Percentiles rank a stretch among this genome's conserved stretches.
These are phyloP conservation scores for Tachysurus fulvidraco DNA, from an alignment of 2,113 vertebrate genomes.

Conservation along the genomic window DNA sequence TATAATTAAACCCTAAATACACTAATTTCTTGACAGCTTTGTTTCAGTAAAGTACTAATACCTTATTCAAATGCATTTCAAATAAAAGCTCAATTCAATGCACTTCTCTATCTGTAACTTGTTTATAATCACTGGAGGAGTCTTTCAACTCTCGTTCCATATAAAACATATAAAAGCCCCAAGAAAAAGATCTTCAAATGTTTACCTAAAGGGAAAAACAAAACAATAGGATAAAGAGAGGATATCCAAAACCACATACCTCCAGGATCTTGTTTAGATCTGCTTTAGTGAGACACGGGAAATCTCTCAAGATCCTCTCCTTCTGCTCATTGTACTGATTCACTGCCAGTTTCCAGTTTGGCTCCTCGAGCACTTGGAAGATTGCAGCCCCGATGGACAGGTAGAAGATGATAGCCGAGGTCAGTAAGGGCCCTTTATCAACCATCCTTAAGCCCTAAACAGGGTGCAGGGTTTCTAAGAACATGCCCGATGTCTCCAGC, in stretches of 20 bases:
- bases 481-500: conserved; percentile 6
- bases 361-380: conserved; percentile 95
- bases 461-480: background rate
- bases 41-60: background rate
- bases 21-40: background rate
- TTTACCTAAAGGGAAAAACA: background rate
- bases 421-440: conserved; percentile 94
- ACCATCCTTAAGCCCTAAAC: conserved; percentile 80
- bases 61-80: background rate
- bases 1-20: background rate
- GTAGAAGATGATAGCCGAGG: conserved; percentile 97
- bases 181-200: background rate
- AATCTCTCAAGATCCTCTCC: conserved; percentile 79
- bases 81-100: background rate
- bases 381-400: conserved; percentile 98
- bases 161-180: background rate
- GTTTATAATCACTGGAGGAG: background rate
- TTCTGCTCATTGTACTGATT: conserved; percentile 76
- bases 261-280: conserved; percentile 88
- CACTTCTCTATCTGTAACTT: background rate
- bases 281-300: conserved; percentile 82
- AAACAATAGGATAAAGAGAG: background rate
- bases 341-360: conserved; percentile 85
- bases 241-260: conserved; percentile 71
- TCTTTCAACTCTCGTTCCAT: background rate